Conservation (phyloP, 2,888 invertebrate species). For the Leptinotarsa juncta region DNA sequence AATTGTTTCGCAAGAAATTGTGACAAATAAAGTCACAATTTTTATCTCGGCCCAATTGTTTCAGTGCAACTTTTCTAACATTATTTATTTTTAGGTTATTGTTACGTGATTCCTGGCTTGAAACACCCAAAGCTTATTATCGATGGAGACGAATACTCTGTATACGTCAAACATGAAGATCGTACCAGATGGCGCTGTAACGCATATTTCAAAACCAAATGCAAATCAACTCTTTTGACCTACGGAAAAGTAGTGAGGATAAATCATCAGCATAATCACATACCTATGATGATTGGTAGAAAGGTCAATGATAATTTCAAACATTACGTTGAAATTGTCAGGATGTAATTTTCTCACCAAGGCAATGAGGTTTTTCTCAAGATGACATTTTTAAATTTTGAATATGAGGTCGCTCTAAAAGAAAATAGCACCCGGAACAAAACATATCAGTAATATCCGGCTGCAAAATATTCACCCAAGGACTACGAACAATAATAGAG, state of each 20-base stretch:
- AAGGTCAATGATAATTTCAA: slow-evolving; percentile 33
- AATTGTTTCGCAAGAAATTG: too few relatives aligned
- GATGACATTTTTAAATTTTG: neutral
- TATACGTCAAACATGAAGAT: slow-evolving; percentile 47
- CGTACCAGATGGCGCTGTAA: slow-evolving; percentile 57
- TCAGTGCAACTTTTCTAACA: neutral
- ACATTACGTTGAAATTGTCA: slow-evolving; percentile 44
- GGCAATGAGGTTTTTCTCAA: slow-evolving; percentile 7
- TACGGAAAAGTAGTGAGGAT: slow-evolving; percentile 48
- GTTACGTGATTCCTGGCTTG: slow-evolving; percentile 45
- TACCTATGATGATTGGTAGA: slow-evolving; percentile 39
- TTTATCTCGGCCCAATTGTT: too few relatives aligned
- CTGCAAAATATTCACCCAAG: too few relatives aligned
- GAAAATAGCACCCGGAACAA: too few relatives aligned
- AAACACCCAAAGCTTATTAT: slow-evolving; percentile 53
- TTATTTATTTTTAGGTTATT: slow-evolving; percentile 46
- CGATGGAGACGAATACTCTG: slow-evolving; percentile 50
- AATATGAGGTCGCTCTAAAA: too few relatives aligned
- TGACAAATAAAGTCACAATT: too few relatives aligned
- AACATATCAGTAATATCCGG: too few relatives aligned
- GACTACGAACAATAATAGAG: too few relatives aligned
- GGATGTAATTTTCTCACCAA: slow-evolving; percentile 17
- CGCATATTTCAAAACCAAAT: slow-evolving; percentile 50
- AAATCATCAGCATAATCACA: slow-evolving; percentile 51
- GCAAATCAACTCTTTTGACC: slow-evolving; percentile 47